phyloP scores from a whole-genome alignment of 2,797 vertebrate genomes.

The Enoplosus armatus region DNA sequence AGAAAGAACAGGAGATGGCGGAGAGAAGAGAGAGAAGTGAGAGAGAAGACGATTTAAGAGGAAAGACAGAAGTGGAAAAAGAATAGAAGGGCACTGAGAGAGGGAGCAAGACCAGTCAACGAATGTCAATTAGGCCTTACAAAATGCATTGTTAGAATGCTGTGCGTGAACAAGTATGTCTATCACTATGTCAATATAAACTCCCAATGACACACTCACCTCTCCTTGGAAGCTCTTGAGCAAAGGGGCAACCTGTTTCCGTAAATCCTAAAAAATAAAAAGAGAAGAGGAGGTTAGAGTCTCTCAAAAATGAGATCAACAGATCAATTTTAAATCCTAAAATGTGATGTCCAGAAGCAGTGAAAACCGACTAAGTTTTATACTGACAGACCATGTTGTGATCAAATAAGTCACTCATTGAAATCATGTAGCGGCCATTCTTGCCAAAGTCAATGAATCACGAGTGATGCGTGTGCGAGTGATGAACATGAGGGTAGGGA shows the following conservation, averaged over 20 bases:
- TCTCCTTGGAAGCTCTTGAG: constrained; percentile 99
- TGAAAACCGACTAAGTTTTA: constrained; percentile 20
- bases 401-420: constrained; percentile 35
- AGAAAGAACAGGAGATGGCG: constrained; percentile 66
- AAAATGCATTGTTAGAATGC: constrained; percentile 47
- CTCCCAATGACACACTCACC: constrained; percentile 86
- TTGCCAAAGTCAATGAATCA: constrained; percentile 51
- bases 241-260: constrained; percentile 98
- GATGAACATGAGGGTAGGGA: constrained; percentile 56
- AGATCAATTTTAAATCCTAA: constrained; percentile 6
- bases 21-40: constrained; percentile 32
- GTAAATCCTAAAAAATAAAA: constrained; percentile 90
- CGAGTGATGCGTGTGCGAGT: constrained; percentile 61
- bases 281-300: constrained; percentile 30
- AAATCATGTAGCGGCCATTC: constrained; percentile 20
- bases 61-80: constrained; percentile 45
- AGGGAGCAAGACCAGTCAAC: constrained; percentile 43
- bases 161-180: constrained; percentile 32
- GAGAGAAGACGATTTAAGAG: constrained; percentile 57
- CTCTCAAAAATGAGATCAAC: neutral
- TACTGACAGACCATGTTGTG: neutral
- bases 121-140: constrained; percentile 57
- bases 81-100: constrained; percentile 21
- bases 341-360: constrained; percentile 15
- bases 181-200: constrained; percentile 41